Percentiles rank a stretch among this genome's conserved stretches.
These are phyloP conservation scores for Lasioglossum morio DNA, from an alignment of 2,888 invertebrate species.

Conservation along the genomic window DNA sequence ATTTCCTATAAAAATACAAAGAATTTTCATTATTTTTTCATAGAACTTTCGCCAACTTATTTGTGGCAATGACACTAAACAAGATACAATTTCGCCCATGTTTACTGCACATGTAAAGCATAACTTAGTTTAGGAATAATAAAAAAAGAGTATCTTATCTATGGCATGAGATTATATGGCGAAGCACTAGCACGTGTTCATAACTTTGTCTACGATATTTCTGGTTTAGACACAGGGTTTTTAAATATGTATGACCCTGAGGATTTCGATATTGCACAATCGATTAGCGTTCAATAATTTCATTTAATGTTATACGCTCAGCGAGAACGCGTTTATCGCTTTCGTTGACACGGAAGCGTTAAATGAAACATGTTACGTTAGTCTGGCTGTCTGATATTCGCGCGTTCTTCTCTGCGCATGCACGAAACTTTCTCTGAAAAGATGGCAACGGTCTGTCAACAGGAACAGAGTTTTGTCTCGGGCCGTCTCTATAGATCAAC, in stretches of 20 bases:
- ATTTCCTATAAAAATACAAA: too few relatives aligned
- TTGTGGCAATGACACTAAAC: too few relatives aligned
- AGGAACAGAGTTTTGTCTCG: conserved; percentile 61
- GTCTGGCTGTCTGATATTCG: conserved; percentile 31
- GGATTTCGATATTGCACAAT: background rate
- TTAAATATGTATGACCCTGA: background rate
- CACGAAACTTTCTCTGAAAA: conserved; percentile 60
- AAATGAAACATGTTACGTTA: background rate
- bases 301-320: background rate
- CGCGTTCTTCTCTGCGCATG: conserved; percentile 50
- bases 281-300: conserved; percentile 7
- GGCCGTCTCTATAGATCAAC: conserved; percentile 47
- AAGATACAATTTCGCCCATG: too few relatives aligned
- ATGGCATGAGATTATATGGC: background rate
- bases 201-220: background rate
- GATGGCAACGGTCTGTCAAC: conserved; percentile 74
- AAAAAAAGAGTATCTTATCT: background rate
- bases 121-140: background rate
- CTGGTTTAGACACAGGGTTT: background rate
- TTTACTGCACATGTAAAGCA: too few relatives aligned
- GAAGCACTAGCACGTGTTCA: background rate
- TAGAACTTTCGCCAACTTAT: too few relatives aligned
- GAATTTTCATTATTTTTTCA: too few relatives aligned
- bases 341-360: background rate
- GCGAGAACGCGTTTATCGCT: background rate